phyloP scores from a whole-genome alignment of 1,140 invertebrate genomes.

The Leptestheria dahalacensis region DNA sequence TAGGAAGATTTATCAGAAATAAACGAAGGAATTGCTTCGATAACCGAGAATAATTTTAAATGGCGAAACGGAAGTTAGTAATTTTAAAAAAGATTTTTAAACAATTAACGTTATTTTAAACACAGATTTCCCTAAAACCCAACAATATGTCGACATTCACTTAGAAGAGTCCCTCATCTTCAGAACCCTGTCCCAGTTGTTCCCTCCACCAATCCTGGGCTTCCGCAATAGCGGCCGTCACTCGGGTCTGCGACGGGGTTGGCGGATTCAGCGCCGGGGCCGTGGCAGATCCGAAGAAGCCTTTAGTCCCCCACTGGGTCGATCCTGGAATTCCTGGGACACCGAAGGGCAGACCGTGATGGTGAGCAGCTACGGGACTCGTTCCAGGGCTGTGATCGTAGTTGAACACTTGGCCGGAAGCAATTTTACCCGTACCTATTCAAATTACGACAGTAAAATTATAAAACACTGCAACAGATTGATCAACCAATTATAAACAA shows the following conservation, averaged over 20 bases:
- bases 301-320: neutral
- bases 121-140: too few relatives aligned
- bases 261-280: neutral
- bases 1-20: too few relatives aligned
- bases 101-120: too few relatives aligned
- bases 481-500: too few relatives aligned
- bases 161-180: neutral
- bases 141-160: too few relatives aligned
- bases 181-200: slow-evolving; percentile 30
- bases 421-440: slow-evolving; percentile 18
- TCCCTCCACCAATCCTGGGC: slow-evolving; percentile 49
- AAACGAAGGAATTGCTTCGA: too few relatives aligned
- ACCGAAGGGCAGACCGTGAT: slow-evolving; percentile 24
- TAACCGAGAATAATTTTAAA: too few relatives aligned
- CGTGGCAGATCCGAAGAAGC: neutral
- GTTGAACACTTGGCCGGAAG: slow-evolving; percentile 27
- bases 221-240: slow-evolving; percentile 37
- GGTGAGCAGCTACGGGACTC: neutral
- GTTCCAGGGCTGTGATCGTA: slow-evolving; percentile 5
- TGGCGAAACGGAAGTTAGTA: too few relatives aligned
- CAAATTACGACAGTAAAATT: slow-evolving; percentile 3
- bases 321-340: slow-evolving; percentile 19
- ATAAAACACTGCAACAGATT: too few relatives aligned
- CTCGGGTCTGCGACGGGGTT: slow-evolving; percentile 33
- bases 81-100: too few relatives aligned